Evolutionary conservation across 2,113 vertebrate species (phyloP), one percentile per base, ranked within the genome.

Genomic region (Turdus rufiventris): DNA sequence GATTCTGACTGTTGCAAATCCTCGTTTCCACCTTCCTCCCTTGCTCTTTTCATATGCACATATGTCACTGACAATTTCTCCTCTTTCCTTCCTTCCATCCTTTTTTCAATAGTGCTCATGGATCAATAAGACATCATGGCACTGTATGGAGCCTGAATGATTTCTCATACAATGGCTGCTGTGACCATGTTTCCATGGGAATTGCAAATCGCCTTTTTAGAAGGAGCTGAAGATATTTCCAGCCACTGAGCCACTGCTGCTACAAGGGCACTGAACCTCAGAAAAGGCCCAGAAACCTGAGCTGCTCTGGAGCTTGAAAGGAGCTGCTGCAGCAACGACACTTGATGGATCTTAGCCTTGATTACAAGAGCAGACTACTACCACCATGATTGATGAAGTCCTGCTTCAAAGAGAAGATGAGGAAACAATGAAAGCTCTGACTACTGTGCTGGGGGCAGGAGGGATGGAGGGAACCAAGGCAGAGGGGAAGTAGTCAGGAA

Each of bases 141-240:
- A 66, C 83, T 73, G 58, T 38, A 60, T 36, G 61, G 90, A 95
- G 86, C 75, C 79, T 33, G 72, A 95, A 85, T 47, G 82, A 96
- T 95, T 96, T 94, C 93, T 96, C 85, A 86, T 67, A 93, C 88
- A 95, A 81, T 75, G 86, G 95, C 80, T 88, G 86, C 90, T n/a
- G 72, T 65, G 89, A 84, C 93, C 85, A 60, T 5, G 75, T 90
- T 90, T 93, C 95, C 89, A 33, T 84, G 93, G 94, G 95, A 97
- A 94, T 79, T 89, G 78, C 79, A 97, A 96, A 95, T 58, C 17
- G 2, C 29, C 77, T 68, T 82, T 60, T 60, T 80, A 88, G 88
- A 79, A 67, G 75, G 66, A 65, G 78, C 71, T 66, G 81, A 63
- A 43, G 77, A 76, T 56, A 54, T 68, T 91, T 73, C 68, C 40